phyloP scores from a whole-genome alignment of 2,113 vertebrate genomes.

The Prochilodus magdalenae region DNA sequence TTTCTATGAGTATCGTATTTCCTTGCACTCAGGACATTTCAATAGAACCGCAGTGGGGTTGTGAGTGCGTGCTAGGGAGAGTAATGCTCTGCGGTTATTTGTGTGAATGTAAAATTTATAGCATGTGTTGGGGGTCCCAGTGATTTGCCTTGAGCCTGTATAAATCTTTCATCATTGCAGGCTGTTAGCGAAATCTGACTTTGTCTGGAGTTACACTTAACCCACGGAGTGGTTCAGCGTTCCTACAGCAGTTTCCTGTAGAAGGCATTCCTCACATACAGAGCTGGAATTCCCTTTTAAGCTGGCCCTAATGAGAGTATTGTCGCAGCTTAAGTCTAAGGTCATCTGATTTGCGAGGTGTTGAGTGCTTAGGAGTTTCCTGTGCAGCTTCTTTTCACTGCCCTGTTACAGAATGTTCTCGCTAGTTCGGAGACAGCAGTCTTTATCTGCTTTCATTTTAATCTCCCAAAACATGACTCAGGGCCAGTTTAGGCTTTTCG shows the following conservation, averaged over 20 bases:
- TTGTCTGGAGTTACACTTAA: constrained; percentile 10
- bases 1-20: not conserved
- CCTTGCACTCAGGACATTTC: not conserved
- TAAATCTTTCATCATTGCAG: constrained; percentile 53
- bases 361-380: not conserved
- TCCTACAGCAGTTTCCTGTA: not conserved
- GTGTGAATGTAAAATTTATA: constrained; percentile 39
- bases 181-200: constrained; percentile 45
- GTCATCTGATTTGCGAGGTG: not conserved
- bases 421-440: not conserved
- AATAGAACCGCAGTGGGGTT: not conserved
- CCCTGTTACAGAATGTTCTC: not conserved
- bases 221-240: not conserved
- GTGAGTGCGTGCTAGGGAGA: not conserved
- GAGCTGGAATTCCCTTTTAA: not conserved
- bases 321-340: not conserved
- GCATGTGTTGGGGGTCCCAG: constrained; percentile 18
- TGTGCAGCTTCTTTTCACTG: not conserved
- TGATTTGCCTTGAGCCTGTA: constrained; percentile 33
- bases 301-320: not conserved
- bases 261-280: not conserved
- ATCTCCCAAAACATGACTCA: not conserved
- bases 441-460: not conserved
- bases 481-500: not conserved
- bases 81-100: constrained; percentile 14